These are phyloP conservation scores for Mactromeris polynyma DNA, from an alignment of 2,888 invertebrate species.

Conservation along the genomic window DNA sequence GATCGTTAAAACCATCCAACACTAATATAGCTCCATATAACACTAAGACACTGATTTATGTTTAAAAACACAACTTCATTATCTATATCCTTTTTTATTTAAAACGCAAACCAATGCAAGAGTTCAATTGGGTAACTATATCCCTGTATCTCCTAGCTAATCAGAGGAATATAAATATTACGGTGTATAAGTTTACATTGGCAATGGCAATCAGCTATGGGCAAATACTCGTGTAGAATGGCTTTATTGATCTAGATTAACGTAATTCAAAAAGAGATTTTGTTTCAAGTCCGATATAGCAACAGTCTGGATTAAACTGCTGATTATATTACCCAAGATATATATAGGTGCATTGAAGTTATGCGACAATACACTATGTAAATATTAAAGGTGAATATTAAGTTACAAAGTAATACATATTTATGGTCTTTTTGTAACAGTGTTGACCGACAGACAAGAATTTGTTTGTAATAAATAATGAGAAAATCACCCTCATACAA, in stretches of 20 bases:
- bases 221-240: neutral
- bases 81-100: neutral
- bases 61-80: neutral
- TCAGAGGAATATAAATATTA: neutral
- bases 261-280: neutral
- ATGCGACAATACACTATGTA: neutral
- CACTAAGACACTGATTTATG: neutral
- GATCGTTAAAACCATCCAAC: neutral
- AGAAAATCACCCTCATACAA: neutral
- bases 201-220: neutral
- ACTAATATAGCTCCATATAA: neutral
- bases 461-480: neutral
- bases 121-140: neutral
- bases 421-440: neutral
- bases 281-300: neutral
- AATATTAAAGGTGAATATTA: neutral
- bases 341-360: neutral
- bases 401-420: neutral
- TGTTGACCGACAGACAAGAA: neutral
- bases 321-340: neutral
- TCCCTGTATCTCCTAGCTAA: neutral
- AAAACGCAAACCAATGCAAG: neutral
- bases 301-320: neutral
- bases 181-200: slow-evolving; percentile 13
- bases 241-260: slow-evolving; percentile 12